Base-by-base conservation (phyloP, 92 coral and sea anemone species). In the Epizoanthus stellaris region DNA sequence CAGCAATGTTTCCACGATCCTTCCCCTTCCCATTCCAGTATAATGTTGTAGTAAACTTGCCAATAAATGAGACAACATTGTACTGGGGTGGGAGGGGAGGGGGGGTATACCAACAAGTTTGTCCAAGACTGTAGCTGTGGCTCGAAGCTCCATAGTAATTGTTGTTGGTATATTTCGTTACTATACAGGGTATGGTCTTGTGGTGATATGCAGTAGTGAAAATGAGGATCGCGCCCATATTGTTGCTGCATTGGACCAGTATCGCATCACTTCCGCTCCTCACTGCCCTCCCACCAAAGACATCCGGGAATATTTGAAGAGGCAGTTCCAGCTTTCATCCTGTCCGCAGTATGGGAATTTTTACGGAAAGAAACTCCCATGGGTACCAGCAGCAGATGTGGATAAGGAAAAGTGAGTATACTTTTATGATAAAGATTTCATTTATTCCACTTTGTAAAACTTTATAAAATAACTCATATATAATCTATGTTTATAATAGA, bases 171-270 rank as follows among this genome's bases (percentile, higher is more conserved):
- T 70, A 3, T 53, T 11, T 76, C 30, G 21, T 60, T 14, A 7
- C 65, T 65, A n/a, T 70, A 40, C 73, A 95, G 98, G 80, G 14
- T 77, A 88, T 16, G 86, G 85, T 47, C 92, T 95, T 8, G 96
- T 93, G 25, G 91, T 93, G 38, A 89, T 95, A 63, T 95, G 96
- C 70, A 89, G 98, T 60, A 88, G 85, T 34, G 96, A 95, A 59
- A 93, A 95, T 20, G 98, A 95, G 70, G 94, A 91, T 76, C 88
- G 88, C 40, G 90, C 98, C 11, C 94, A 93, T 74, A 90, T 93
- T 79, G 96, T 89, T 45, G 91, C 96, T 7, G 96, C 92, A n/a
- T 76, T 93, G 57, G 94, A 93, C 64, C 90, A 90, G 70, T 88
- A 85, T 60, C 91, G 90, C 17, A 83, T 90, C 4, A 67, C 82